Base-by-base conservation (phyloP, 2,797 vertebrate genomes). In the Bovichtus variegatus region DNA sequence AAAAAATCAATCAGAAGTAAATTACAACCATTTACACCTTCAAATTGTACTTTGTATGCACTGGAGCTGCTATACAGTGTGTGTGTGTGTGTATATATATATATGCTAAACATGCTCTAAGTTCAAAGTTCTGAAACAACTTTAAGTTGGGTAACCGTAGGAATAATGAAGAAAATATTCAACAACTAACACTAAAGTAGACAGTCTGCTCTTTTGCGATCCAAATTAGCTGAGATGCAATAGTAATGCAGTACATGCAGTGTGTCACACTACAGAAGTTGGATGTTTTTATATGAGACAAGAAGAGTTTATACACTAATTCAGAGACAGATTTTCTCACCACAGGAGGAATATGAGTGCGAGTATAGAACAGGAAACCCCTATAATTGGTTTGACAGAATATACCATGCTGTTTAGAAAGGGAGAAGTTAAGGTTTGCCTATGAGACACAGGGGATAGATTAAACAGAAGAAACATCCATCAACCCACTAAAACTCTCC, bases 381-480 rank as follows among this genome's bases (percentile, higher is more conserved):
- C 63, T 71, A 27, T 90, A 92, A 91, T 91, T 93, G 85, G 68
- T 85, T 82, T 81, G 84, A 89, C 61, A 82, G 79, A 89, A 87
- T 76, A 71, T 61, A 72, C 46, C 75, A 55, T 50, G 34, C 66
- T 77, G 84, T 89, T 90, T 86, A 80, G 65, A 85, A 75, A 55
- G 38, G 53, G 62, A 59, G 53, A 66, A 78, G 71, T 44, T 51
- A 70, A 78, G 70, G 70, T 87, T 89, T 85, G 76, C 78, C 70
- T 75, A 86, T 81, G 72, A 78, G 86, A 81, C 92, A 66, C 86
- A 38, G 63, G 90, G 91, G 94, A 91, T 66, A 80, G 78, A 91
- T 94, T 93, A 90, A 65, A 60, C 57, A 46, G 43, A 70, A 76
- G 82, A 87, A 90, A 84, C 89, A 92, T 94, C 85, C 71, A 91